These are phyloP conservation scores for Muscidifurax raptorellus DNA, from an alignment of 1,140 invertebrate genomes.

Conservation along the genomic window DNA sequence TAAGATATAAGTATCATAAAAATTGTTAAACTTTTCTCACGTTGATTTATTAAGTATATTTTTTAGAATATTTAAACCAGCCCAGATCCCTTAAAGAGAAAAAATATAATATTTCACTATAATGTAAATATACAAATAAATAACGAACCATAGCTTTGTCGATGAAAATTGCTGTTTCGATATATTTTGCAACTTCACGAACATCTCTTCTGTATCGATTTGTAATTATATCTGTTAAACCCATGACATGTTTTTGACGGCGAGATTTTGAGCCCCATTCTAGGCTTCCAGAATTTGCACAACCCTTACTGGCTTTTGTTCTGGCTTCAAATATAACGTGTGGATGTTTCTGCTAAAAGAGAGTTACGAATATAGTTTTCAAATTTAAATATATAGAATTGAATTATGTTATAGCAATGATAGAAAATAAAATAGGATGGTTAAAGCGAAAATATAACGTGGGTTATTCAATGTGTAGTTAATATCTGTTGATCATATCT, in stretches of 20 bases:
- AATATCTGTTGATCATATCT: no score
- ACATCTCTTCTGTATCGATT: slow-evolving; percentile 84
- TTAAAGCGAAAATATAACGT: no score
- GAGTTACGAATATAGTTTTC: slow-evolving; percentile 75
- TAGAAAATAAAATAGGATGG: no score
- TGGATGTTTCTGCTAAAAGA: slow-evolving; percentile 94
- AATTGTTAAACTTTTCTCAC: no score
- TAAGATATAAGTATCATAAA: no score
- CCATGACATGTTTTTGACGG: slow-evolving; percentile 80
- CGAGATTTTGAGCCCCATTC: slow-evolving; percentile 83
- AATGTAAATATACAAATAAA: neutral
- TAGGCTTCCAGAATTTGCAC: slow-evolving; percentile 87
- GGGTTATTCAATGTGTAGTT: no score
- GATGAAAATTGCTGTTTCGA: slow-evolving; percentile 93
- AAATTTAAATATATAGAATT: neutral
- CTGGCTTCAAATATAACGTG: slow-evolving; percentile 96
- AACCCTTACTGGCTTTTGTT: slow-evolving; percentile 90
- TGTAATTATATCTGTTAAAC: slow-evolving; percentile 73
- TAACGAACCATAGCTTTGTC: slow-evolving; percentile 90
- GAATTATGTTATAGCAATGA: neutral
- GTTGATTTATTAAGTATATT: no score
- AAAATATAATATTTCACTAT: no score
- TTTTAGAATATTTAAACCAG: no score
- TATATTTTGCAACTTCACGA: slow-evolving; percentile 91
- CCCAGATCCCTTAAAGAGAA: no score